phyloP scores from a whole-genome alignment of 2,888 invertebrate species.

The Epinotia ramella region DNA sequence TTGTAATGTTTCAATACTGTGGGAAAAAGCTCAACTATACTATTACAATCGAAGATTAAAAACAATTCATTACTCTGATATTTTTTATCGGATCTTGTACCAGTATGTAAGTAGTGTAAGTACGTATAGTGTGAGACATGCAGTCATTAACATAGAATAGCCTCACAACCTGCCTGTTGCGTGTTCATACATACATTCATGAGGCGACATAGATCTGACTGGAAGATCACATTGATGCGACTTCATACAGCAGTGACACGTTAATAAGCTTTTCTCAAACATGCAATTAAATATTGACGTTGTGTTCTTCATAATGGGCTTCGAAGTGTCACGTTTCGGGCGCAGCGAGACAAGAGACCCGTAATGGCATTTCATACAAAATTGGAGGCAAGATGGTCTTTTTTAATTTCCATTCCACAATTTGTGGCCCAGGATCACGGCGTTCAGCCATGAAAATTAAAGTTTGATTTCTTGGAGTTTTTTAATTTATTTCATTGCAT shows the following conservation, averaged over 20 bases:
- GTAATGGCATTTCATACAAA: no score
- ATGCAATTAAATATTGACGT: no score
- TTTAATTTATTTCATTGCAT: no score
- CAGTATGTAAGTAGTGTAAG: conserved; percentile 12
- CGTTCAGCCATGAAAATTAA: no score
- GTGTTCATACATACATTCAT: conserved; percentile 45
- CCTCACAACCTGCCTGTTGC: conserved; percentile 46
- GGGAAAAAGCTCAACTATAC: conserved; percentile 5
- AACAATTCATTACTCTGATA: conserved; percentile 23
- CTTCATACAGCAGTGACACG: background rate
- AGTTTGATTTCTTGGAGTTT: no score
- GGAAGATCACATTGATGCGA: conserved; percentile 21
- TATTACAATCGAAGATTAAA: background rate
- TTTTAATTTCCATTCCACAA: no score
- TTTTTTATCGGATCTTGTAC: conserved; percentile 25
- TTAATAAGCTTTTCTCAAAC: conserved; percentile 2
- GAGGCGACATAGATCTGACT: conserved; percentile 29
- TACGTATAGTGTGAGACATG: conserved; percentile 41
- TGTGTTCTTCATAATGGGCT: no score
- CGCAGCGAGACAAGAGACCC: no score
- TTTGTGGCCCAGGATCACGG: no score
- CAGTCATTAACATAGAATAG: conserved; percentile 53
- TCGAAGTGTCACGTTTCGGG: no score
- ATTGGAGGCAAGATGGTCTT: no score
- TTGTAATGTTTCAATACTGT: background rate